Conservation (phyloP, 2,113 vertebrate species). For the Eleginops maclovinus region DNA sequence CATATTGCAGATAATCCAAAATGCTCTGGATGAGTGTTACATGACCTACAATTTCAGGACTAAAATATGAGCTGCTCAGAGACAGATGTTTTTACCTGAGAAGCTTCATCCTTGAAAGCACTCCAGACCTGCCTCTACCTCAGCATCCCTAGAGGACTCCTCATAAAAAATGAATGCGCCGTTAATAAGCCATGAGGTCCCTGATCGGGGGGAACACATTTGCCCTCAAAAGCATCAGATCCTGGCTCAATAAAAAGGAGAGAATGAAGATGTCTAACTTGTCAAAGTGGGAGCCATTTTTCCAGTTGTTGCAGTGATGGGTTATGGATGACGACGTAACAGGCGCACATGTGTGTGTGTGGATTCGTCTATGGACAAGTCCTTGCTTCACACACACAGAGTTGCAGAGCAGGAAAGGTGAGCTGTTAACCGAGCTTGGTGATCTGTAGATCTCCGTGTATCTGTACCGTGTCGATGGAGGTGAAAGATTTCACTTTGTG, state of each 20-base stretch:
- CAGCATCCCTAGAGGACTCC: conserved; percentile 30
- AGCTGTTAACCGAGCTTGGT: conserved; percentile 94
- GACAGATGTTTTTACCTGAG: conserved; percentile 43
- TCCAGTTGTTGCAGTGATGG: conserved; percentile 50
- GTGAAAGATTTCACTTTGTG: conserved; percentile 95
- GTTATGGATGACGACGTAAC: conserved; percentile 49
- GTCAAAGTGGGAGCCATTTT: conserved; percentile 16
- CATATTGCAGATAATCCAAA: conserved; percentile 13
- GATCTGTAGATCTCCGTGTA: conserved; percentile 96
- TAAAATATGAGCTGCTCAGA: conserved; percentile 1
- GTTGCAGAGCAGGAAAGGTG: background rate
- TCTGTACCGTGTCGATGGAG: conserved; percentile 95
- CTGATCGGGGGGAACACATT: conserved; percentile 58
- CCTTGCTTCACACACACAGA: conserved; percentile 48
- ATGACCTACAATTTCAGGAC: background rate
- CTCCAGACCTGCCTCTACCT: conserved; percentile 38
- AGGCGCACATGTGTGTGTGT: conserved; percentile 22
- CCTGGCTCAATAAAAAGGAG: conserved; percentile 21
- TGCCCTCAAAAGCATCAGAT: conserved; percentile 41
- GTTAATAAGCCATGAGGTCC: conserved; percentile 51
- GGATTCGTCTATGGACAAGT: conserved; percentile 62
- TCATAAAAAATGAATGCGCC: conserved; percentile 37
- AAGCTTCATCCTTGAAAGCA: background rate
- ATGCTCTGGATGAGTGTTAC: background rate
- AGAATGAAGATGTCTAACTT: conserved; percentile 20